Base-by-base conservation (phyloP, 2,888 invertebrate genomes). In the Polymixis flavicincta region DNA sequence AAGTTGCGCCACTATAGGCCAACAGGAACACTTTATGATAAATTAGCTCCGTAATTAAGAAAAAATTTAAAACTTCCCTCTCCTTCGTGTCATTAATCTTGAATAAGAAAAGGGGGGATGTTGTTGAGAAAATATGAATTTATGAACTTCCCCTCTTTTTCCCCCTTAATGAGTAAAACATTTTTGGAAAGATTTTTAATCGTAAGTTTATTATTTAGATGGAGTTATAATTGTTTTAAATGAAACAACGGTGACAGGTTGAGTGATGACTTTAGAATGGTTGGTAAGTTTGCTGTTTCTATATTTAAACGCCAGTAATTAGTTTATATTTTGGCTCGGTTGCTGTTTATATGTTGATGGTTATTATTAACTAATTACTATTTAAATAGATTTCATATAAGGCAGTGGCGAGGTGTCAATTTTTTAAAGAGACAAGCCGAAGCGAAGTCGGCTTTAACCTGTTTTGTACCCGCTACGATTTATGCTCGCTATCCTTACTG, bases 31-130 rank as follows among this genome's bases (percentile, higher is more conserved):
- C 72, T 66, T 65, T 45, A 72, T 81, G 79, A 83, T 79, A 73
- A 83, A 84, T 85, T 84, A 75, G 72, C 77, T 64, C 28, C 14
- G 85, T 69, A 84, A 84, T 84, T 85, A 84, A 74, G 85, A 74
- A 79, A 75, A 80, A 59, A 13, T 65, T 80, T 37, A 74, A 84
- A 82, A 73, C 60, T 84, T 75, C 50, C 8, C 42, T 25, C 63
- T 45, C 65, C 17, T 17, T n/a, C 32, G 66, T 66, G 55, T 74
- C 85, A 84, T 84, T 85, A 85, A 84, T 84, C 85, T 85, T 82
- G 61, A 79, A 84, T 80, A 76, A 85, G 80, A 80, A 83, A 75
- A 65, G 71, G 32, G 68, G 76, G 76, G 72, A 65, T 74, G 71
- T 60, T 68, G 67, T 63, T 71, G 22, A 72, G 79, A 77, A 83